phyloP scores from a whole-genome alignment of 92 coral and sea anemone genomes.

The Phenganax marumi region DNA sequence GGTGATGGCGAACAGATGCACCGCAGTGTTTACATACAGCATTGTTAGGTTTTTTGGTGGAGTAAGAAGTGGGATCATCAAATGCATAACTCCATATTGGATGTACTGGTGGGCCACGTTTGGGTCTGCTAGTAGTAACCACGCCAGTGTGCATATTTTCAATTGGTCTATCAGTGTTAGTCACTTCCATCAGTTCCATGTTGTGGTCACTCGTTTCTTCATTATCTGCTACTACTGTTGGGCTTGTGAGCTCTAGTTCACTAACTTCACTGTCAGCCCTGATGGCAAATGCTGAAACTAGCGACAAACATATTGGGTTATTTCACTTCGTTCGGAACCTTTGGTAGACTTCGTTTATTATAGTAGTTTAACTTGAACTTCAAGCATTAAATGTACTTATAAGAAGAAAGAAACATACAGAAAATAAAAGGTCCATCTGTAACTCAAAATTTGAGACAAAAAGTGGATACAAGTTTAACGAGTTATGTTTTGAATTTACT shows the following conservation, averaged over 20 bases:
- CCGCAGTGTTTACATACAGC: slow-evolving; percentile 23
- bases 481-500: too few species aligned
- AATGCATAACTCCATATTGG: slow-evolving; percentile 30
- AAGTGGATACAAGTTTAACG: too few species aligned
- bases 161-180: slow-evolving; percentile 6
- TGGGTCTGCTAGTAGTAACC: slow-evolving; percentile 12
- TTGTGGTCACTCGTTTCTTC: neutral
- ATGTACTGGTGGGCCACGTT: slow-evolving; percentile 16
- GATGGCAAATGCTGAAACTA: slow-evolving; percentile 21
- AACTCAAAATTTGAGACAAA: too few species aligned
- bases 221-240: neutral
- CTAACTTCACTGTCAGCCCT: slow-evolving; percentile 7
- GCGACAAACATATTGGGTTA: slow-evolving; percentile 4
- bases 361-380: too few species aligned
- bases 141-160: slow-evolving; percentile 11
- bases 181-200: slow-evolving; percentile 13
- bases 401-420: too few species aligned
- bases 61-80: slow-evolving; percentile 19
- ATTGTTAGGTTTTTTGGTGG: slow-evolving; percentile 4
- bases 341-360: too few species aligned
- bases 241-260: slow-evolving; percentile 8
- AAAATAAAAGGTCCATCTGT: too few species aligned
- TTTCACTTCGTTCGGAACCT: too few species aligned
- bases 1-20: slow-evolving; percentile 21
- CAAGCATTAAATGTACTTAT: too few species aligned